Conservation (phyloP, 2,113 vertebrate species). For the Salvelinus alpinus region DNA sequence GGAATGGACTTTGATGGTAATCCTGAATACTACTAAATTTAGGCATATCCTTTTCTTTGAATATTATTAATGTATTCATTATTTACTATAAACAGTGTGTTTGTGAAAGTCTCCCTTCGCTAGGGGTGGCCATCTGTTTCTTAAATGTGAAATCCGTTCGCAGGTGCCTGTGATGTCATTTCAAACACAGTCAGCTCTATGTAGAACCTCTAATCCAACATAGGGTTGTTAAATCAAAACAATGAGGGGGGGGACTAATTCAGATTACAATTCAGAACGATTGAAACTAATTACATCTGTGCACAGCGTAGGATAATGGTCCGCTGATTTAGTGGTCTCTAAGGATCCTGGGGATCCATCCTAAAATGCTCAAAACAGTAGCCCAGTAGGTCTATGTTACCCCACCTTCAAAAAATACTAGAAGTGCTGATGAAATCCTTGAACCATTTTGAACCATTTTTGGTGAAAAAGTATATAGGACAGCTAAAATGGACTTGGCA, state of each 20-base stretch:
- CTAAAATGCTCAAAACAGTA: neutral
- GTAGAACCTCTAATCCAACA: conserved; percentile 27
- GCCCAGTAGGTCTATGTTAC: too few relatives aligned
- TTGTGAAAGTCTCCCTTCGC: neutral
- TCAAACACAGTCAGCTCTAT: conserved; percentile 27
- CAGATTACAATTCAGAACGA: conserved; percentile 22
- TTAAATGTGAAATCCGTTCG: conserved; percentile 11
- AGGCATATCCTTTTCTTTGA: conserved; percentile 54
- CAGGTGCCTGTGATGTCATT: conserved; percentile 25
- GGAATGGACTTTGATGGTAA: conserved; percentile 52
- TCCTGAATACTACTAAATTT: conserved; percentile 60
- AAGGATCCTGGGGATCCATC: neutral
- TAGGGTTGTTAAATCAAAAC: conserved; percentile 26
- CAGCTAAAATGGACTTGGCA: too few relatives aligned
- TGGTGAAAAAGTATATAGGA: too few relatives aligned
- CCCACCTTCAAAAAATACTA: neutral
- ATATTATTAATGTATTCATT: conserved; percentile 16
- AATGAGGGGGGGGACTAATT: conserved; percentile 29
- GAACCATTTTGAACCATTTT: neutral
- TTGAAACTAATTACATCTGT: conserved; percentile 29
- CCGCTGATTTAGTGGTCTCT: neutral
- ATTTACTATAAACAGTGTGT: conserved; percentile 1
- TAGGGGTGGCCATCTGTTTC: conserved; percentile 18
- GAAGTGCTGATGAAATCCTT: neutral
- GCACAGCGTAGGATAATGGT: neutral